These are phyloP conservation scores for Schizopygopsis malacanthus DNA, from an alignment of 2,797 vertebrate genomes.

Conservation along the genomic window DNA sequence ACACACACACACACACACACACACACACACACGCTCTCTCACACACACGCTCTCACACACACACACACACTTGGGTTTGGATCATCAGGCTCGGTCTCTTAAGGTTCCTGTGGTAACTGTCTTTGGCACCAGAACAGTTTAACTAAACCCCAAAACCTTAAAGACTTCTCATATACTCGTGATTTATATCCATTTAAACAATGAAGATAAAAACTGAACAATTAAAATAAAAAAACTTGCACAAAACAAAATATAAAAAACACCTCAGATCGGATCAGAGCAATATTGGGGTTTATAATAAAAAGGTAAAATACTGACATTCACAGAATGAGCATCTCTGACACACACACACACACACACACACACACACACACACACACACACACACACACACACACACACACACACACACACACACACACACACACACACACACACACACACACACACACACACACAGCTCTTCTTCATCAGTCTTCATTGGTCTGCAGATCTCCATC, in stretches of 20 bases:
- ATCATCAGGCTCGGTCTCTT: background rate
- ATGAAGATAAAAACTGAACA: background rate
- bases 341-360: constrained; percentile 4
- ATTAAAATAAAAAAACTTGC: background rate
- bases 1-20: too few species aligned
- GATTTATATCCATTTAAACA: background rate
- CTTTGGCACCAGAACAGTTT: background rate
- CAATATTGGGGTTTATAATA: constrained; percentile 26
- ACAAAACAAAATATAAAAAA: background rate
- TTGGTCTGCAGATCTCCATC: background rate
- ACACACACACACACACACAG: background rate
- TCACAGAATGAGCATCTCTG: constrained; percentile 28
- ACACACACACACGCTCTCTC: too few species aligned
- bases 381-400: too few species aligned
- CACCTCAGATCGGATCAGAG: background rate
- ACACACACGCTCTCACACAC: too few species aligned
- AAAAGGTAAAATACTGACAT: constrained; percentile 24
- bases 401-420: too few species aligned
- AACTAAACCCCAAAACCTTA: background rate
- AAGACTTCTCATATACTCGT: background rate
- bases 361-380: constrained; percentile 3
- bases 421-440: background rate
- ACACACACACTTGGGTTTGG: background rate
- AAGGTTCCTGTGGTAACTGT: background rate
- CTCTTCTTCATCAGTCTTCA: background rate